Base-by-base conservation (phyloP, 1,140 invertebrate genomes). In the Hirudo medicinalis region DNA sequence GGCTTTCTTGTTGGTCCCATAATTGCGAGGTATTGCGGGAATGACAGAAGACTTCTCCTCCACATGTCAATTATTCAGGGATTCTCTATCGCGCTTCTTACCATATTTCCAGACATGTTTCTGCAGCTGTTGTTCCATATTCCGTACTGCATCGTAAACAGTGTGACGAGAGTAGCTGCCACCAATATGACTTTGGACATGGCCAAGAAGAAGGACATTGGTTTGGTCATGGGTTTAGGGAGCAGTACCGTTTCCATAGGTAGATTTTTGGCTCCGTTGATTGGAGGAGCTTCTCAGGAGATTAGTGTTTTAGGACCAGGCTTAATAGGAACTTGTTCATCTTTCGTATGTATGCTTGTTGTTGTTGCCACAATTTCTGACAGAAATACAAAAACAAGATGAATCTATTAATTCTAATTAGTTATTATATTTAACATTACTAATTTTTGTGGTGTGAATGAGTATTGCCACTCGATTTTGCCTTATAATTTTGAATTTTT, bases 211-310 rank as follows among this genome's bases (percentile, higher is more conserved):
- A 63, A 76, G 15, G 74, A 78, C n/a, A 71, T 75, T 15, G 81
- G 80, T 2, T 75, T 76, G n/a, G 72, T 82, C 19, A 75, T 82
- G 71, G 81, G 81, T 6, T 73, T 81, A 11, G 75, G 78, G 54
- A 79, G 80, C 36, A 82, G 79, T 74, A 72, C 80, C 11, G 77
- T 80, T 75, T 77, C 81, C 15, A 69, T 82, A n/a, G 76, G 79
- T 3, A 74, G 81, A 40, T 80, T 81, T 77, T 57, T 79, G 29
- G 74, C 79, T 20, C 81, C 78, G 40, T 74, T 78, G 79, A 80
- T 86, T 20, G 77, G 77, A 17, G 79, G 80, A 4, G 11, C 80
- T 11, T 69, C 76, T 11, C 75, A 79, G 73, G 79, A 80, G 73
- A 53, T 79, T 13, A 76, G 71, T 69, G 40, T 76, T 20, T 74